Evolutionary conservation across 2,113 vertebrate species (phyloP).

Genomic region (Hassar affinis): DNA sequence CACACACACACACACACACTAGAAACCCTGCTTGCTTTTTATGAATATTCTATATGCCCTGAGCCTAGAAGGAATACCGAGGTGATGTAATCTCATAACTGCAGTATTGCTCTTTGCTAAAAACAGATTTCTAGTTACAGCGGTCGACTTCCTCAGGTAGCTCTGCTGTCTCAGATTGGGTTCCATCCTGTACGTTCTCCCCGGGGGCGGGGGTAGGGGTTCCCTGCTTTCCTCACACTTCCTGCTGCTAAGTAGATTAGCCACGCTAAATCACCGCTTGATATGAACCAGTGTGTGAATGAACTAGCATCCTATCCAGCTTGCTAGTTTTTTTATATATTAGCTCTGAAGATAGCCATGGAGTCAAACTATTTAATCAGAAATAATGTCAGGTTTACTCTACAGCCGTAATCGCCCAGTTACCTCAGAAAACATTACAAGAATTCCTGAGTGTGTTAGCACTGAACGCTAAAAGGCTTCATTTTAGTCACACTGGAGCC

Average conservation of each 20-base stretch:
- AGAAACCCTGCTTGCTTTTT: not conserved
- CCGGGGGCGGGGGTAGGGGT: too few species aligned
- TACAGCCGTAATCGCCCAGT: not conserved
- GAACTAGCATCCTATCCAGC: not conserved
- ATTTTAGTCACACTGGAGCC: not conserved
- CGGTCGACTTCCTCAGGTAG: not conserved
- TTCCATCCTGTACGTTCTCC: not conserved
- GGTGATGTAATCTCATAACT: not conserved
- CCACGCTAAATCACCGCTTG: not conserved
- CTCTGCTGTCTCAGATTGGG: not conserved
- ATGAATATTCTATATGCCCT: not conserved
- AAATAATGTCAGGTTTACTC: not conserved
- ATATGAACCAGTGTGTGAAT: not conserved
- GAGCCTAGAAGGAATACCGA: not conserved
- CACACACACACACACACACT: conserved; percentile 8
- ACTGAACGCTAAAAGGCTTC: not conserved
- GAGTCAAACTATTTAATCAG: not conserved
- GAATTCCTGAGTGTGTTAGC: not conserved
- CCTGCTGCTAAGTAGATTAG: too few species aligned
- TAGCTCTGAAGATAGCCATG: too few species aligned
- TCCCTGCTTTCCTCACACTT: too few species aligned
- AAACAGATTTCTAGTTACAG: not conserved
- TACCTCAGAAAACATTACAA: not conserved
- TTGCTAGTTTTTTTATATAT: not conserved
- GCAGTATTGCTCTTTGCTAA: not conserved